These are phyloP conservation scores for Clanis bilineata DNA, from an alignment of 2,888 invertebrate species.

Conservation along the genomic window DNA sequence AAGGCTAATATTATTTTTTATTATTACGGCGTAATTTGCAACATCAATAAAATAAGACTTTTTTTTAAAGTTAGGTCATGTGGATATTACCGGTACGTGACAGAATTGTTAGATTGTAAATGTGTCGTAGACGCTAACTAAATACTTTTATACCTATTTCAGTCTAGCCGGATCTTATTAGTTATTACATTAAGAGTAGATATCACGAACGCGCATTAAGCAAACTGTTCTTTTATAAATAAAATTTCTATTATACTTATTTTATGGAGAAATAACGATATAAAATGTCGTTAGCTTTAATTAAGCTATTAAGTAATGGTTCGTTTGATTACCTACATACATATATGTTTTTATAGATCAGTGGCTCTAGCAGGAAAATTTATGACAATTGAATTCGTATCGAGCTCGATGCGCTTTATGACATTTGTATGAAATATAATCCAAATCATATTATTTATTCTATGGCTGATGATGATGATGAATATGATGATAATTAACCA, in stretches of 20 bases:
- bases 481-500: no score
- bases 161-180: constrained; percentile 52
- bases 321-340: neutral
- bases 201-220: neutral
- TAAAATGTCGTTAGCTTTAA: neutral
- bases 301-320: neutral
- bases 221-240: neutral
- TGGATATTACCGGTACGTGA: neutral
- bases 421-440: no score
- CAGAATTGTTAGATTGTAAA: neutral
- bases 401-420: no score
- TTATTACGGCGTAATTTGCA: no score
- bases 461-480: no score
- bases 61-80: no score
- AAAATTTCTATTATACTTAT: neutral
- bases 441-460: no score
- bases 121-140: constrained; percentile 25
- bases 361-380: no score
- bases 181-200: neutral
- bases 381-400: no score
- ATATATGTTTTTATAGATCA: neutral
- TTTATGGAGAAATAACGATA: neutral
- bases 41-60: no score
- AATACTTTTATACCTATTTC: constrained; percentile 33
- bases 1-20: no score